These are phyloP conservation scores for Muntiacus reevesi DNA, from an alignment of 2,113 vertebrate genomes.

Conservation along the genomic window DNA sequence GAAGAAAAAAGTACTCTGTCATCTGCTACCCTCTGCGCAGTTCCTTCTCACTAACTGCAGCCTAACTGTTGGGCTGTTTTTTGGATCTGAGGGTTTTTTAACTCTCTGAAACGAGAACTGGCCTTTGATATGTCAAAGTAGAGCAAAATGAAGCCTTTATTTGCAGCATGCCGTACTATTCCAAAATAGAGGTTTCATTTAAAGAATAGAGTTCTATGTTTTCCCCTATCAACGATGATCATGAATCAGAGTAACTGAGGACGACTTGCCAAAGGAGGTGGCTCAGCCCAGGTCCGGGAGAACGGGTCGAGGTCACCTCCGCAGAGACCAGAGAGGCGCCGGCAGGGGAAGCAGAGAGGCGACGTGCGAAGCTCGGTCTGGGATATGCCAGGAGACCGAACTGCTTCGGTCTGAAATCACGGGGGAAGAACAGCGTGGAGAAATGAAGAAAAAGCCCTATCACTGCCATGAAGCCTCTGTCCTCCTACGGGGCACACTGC, in stretches of 20 bases:
- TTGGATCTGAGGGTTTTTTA: not conserved
- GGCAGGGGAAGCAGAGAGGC: no score
- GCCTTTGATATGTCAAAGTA: not conserved
- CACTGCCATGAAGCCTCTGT: not conserved
- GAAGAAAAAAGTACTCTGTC: not conserved
- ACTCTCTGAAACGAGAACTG: conserved; percentile 7
- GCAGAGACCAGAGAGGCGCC: not conserved
- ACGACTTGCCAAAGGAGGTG: not conserved
- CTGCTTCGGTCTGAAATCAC: not conserved
- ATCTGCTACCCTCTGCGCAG: not conserved
- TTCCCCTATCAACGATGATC: not conserved
- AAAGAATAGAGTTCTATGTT: not conserved
- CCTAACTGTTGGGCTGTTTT: not conserved
- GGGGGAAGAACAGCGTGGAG: not conserved
- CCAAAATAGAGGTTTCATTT: not conserved
- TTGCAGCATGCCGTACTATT: not conserved
- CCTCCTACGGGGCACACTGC: not conserved
- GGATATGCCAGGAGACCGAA: not conserved
- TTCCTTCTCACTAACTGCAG: not conserved
- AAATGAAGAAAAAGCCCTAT: not conserved
- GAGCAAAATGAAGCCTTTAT: not conserved
- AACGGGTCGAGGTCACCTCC: not conserved
- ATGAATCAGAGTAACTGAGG: not conserved
- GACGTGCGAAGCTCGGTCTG: not conserved
- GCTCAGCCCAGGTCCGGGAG: not conserved